Percentiles rank a stretch among this genome's conserved stretches.
These are phyloP conservation scores for Bugula neritina DNA, from an alignment of 2,888 invertebrate species.

Conservation along the genomic window DNA sequence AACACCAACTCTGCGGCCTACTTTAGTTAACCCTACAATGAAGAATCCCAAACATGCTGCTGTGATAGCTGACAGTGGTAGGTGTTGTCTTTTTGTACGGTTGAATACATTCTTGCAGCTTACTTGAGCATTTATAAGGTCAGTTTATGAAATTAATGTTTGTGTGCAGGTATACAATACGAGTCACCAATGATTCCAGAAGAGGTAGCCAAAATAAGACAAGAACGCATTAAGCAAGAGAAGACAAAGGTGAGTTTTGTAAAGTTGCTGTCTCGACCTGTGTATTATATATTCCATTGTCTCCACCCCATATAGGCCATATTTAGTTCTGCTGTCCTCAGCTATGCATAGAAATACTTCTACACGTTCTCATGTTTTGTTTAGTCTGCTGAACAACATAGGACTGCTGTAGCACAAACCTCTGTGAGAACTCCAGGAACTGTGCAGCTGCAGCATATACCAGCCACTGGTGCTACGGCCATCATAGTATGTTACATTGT, in stretches of 20 bases:
- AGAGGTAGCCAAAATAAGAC: conserved; percentile 58
- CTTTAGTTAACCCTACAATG: conserved; percentile 63
- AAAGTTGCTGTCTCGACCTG: no score
- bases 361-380: not conserved
- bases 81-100: no score
- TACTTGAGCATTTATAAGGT: no score
- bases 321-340: no score
- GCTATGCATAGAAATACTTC: no score
- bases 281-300: no score
- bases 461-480: conserved; percentile 35
- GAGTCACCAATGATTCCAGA: conserved; percentile 77
- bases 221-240: conserved; percentile 75
- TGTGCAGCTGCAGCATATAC: conserved; percentile 37
- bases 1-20: conserved; percentile 68
- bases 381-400: conserved; percentile 30
- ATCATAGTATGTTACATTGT: conserved; percentile 34
- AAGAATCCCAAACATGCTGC: conserved; percentile 79
- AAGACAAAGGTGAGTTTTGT: conserved; percentile 33
- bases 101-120: no score
- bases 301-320: no score
- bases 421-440: conserved; percentile 31
- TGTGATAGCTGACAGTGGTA: conserved; percentile 72
- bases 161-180: conserved; percentile 60
- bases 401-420: conserved; percentile 28
- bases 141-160: no score